A percentile compares a stretch with the other conserved stretches of the same genome.
These are phyloP conservation scores for Doryteuthis pealeii DNA, from an alignment of 1,140 invertebrate genomes.

Conservation along the genomic window DNA sequence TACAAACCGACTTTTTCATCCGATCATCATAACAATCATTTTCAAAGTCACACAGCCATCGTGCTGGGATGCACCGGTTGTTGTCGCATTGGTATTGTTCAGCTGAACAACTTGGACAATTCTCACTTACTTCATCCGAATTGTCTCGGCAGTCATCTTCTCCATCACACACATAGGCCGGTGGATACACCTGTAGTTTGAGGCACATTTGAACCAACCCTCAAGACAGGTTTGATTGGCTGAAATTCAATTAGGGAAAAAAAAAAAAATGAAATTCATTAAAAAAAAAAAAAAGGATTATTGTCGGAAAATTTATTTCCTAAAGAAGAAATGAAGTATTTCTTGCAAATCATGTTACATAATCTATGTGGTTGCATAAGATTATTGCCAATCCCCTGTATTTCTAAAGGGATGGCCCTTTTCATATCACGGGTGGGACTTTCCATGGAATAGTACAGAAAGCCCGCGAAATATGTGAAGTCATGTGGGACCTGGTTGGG, in stretches of 20 bases:
- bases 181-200: constrained; percentile 88
- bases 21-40: constrained; percentile 95
- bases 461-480: too few relatives aligned
- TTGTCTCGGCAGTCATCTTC: constrained; percentile 98
- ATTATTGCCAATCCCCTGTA: too few relatives aligned
- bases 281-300: too few relatives aligned
- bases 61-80: constrained; percentile 84
- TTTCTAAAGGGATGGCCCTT: too few relatives aligned
- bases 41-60: constrained; percentile 94
- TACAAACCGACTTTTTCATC: constrained; percentile 74
- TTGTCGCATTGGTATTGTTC: constrained; percentile 92
- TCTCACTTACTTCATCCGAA: constrained; percentile 81
- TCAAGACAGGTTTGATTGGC: constrained; percentile 30
- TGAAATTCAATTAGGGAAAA: background rate
- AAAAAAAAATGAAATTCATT: too few relatives aligned
- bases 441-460: too few relatives aligned
- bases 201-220: constrained; percentile 45
- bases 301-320: too few relatives aligned
- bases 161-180: constrained; percentile 90
- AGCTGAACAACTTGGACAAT: constrained; percentile 80
- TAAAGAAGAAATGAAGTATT: too few relatives aligned
- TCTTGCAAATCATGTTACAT: too few relatives aligned
- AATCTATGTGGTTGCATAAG: too few relatives aligned
- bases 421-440: too few relatives aligned
- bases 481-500: too few relatives aligned